phyloP scores from a whole-genome alignment of 2,888 invertebrate species.

The Cerceris rybyensis region DNA sequence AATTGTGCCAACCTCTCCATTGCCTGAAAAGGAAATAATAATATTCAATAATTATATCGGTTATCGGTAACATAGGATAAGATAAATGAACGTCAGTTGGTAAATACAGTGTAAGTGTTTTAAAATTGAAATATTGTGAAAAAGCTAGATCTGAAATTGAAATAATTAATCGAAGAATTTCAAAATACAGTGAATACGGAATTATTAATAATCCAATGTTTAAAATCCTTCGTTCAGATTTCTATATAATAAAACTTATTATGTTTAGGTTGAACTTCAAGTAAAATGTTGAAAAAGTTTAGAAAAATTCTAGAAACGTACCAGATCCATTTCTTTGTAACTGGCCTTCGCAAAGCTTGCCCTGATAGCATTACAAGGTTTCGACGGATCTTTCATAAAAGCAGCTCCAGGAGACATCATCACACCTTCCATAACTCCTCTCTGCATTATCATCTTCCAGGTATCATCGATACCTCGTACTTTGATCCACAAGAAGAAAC shows the following conservation, averaged over 20 bases:
- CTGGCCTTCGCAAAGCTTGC: conserved; percentile 88
- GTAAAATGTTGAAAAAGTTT: background rate
- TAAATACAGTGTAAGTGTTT: background rate
- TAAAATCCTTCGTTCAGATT: too few species aligned
- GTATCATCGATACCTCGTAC: conserved; percentile 87
- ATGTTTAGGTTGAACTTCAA: too few species aligned
- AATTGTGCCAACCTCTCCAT: conserved; percentile 84
- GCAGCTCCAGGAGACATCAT: conserved; percentile 90
- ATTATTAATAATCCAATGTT: too few species aligned
- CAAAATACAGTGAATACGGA: too few species aligned
- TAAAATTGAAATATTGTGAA: too few species aligned
- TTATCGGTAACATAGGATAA: background rate
- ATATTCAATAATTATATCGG: background rate
- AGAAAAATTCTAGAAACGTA: conserved; percentile 62
- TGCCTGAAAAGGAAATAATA: conserved; percentile 79
- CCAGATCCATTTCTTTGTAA: conserved; percentile 86
- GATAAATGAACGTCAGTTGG: background rate
- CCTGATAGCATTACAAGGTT: conserved; percentile 87
- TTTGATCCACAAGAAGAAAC: conserved; percentile 91
- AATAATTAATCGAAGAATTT: too few species aligned
- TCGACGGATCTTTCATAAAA: conserved; percentile 86
- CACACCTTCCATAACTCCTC: conserved; percentile 87
- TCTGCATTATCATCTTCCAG: conserved; percentile 88
- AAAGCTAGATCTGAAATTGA: too few species aligned
- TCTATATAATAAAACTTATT: too few species aligned